These are phyloP conservation scores for Agrotis segetum DNA, from an alignment of 2,888 invertebrate species.

Conservation along the genomic window DNA sequence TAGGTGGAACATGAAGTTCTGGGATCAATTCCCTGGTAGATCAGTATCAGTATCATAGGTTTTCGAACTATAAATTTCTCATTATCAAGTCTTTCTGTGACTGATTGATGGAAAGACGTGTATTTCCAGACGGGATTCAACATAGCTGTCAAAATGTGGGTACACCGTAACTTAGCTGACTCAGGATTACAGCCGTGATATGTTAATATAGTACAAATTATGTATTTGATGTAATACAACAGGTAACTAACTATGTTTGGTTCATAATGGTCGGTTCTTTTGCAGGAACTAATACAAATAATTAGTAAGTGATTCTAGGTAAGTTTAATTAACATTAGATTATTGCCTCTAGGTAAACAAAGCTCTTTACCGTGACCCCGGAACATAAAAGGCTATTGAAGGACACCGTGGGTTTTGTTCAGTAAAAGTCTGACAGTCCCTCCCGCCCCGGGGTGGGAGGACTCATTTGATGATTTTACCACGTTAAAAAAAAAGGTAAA, in stretches of 20 bases:
- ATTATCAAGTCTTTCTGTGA: too few species aligned
- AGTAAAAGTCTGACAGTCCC: too few species aligned
- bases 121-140: background rate
- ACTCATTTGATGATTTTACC: too few species aligned
- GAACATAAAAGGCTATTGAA: too few species aligned
- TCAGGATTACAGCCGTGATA: background rate
- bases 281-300: constrained; percentile 19
- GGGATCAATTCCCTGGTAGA: background rate
- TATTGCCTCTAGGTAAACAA: background rate
- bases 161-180: background rate
- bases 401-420: too few species aligned
- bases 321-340: constrained; percentile 27
- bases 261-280: background rate
- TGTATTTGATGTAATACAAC: too few species aligned
- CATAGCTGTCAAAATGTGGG: background rate
- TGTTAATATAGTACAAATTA: background rate
- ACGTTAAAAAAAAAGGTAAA: too few species aligned
- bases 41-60: background rate
- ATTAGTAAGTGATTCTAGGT: constrained; percentile 5
- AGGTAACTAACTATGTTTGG: background rate
- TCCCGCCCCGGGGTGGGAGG: too few species aligned
- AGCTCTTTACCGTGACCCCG: too few species aligned
- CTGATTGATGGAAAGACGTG: too few species aligned
- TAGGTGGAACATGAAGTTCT: background rate
- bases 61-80: background rate